Evolutionary conservation across 2,113 vertebrate genomes (phyloP).

Genomic region (Lophura nycthemera): DNA sequence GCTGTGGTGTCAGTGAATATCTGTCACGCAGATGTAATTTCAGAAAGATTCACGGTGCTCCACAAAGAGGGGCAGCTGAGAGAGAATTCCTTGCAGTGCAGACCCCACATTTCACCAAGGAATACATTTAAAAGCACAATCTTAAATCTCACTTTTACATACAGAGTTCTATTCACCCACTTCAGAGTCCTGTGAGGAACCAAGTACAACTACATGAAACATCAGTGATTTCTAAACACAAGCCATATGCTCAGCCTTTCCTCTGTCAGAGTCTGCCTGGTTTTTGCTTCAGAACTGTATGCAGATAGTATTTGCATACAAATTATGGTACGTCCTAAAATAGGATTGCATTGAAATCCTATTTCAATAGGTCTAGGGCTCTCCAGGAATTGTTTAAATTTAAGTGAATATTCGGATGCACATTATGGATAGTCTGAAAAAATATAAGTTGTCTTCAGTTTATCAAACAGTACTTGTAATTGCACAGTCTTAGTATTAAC

Average conservation of each 20-base stretch:
- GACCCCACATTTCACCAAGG: neutral
- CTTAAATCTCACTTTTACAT: neutral
- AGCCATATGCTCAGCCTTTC: neutral
- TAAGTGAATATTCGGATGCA: conserved; percentile 43
- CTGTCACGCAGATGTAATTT: neutral
- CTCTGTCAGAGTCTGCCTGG: conserved; percentile 9
- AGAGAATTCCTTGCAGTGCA: neutral
- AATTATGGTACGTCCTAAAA: conserved; percentile 34
- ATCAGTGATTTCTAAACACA: neutral
- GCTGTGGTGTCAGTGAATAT: neutral
- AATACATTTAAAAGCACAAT: neutral
- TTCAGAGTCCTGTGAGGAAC: neutral
- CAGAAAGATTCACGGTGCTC: neutral
- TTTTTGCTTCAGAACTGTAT: conserved; percentile 30
- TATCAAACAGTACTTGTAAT: conserved; percentile 1
- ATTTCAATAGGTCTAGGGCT: neutral
- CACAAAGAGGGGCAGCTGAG: neutral
- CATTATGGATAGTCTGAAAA: conserved; percentile 43
- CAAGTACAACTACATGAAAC: conserved; percentile 11
- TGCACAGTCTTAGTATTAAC: neutral
- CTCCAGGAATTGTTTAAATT: conserved; percentile 24
- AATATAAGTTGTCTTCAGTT: conserved; percentile 7
- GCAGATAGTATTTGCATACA: neutral
- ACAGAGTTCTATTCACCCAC: neutral
- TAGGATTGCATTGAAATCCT: neutral